phyloP scores from a whole-genome alignment of 2,797 vertebrate species.

The Distichodus sexfasciatus region DNA sequence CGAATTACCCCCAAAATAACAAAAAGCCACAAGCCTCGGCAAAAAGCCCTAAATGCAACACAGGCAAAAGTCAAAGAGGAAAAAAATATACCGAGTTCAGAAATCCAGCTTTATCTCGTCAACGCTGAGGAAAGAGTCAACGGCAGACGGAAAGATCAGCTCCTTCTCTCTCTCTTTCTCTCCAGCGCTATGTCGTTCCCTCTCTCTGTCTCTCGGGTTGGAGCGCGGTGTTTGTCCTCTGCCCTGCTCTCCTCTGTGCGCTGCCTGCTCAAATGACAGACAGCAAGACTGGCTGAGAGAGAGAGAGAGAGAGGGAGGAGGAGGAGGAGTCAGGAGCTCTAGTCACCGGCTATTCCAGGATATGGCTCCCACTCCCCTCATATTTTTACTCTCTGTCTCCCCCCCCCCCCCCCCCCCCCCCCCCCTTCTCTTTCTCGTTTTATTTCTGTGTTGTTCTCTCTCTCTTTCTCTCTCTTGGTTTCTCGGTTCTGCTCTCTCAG shows the following conservation, averaged over 20 bases:
- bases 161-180: constrained; percentile 33
- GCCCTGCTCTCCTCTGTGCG: constrained; percentile 70
- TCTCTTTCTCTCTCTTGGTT: too few relatives aligned
- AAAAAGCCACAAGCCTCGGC: not conserved
- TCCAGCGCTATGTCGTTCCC: constrained; percentile 27
- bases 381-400: constrained; percentile 51
- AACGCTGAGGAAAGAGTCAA: constrained; percentile 43
- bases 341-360: constrained; percentile 75
- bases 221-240: constrained; percentile 55
- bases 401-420: too few relatives aligned
- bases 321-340: constrained; percentile 62
- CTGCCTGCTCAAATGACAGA: constrained; percentile 79
- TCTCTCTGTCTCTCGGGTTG: constrained; percentile 27
- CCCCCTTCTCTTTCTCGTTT: constrained; percentile 9
- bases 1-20: constrained; percentile 61
- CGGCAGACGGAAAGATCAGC: constrained; percentile 55
- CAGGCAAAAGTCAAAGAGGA: not conserved
- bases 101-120: constrained; percentile 60
- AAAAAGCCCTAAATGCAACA: not conserved
- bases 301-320: constrained; percentile 52
- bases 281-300: constrained; percentile 63
- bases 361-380: constrained; percentile 71
- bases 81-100: constrained; percentile 30
- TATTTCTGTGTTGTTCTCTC: constrained; percentile 61
- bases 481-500: too few relatives aligned